These are phyloP conservation scores for Anadara kagoshimensis DNA, from an alignment of 1,140 invertebrate species.

Conservation along the genomic window DNA sequence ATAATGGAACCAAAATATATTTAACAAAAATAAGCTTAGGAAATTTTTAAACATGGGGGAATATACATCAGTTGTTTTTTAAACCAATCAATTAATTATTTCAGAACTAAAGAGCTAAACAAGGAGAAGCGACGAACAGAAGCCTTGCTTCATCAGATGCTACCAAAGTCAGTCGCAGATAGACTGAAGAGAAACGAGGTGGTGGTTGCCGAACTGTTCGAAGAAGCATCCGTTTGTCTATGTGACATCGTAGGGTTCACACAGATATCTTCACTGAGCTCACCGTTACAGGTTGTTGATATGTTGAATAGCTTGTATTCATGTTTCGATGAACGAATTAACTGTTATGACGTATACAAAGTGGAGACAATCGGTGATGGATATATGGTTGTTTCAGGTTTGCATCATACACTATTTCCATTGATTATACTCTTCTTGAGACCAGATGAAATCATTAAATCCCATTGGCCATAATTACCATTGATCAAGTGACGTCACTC, in stretches of 20 bases:
- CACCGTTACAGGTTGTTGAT: conserved; percentile 76
- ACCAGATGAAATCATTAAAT: too few species aligned
- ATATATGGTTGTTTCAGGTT: conserved; percentile 59
- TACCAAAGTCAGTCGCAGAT: conserved; percentile 53
- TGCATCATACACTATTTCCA: background rate
- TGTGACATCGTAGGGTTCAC: conserved; percentile 90
- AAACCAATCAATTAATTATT: too few species aligned
- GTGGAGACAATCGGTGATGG: conserved; percentile 67
- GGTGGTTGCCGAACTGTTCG: conserved; percentile 51
- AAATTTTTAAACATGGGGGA: too few species aligned
- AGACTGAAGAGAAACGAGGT: conserved; percentile 43
- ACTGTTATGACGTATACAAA: conserved; percentile 60
- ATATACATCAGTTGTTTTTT: too few species aligned
- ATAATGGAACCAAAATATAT: too few species aligned
- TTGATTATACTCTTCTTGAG: too few species aligned
- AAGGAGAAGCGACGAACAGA: conserved; percentile 57
- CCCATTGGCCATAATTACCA: too few species aligned
- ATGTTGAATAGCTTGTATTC: conserved; percentile 48
- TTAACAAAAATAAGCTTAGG: too few species aligned
- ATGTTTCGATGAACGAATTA: conserved; percentile 41
- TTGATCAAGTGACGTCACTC: too few species aligned
- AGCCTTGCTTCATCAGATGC: conserved; percentile 58
- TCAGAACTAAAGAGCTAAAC: conserved; percentile 55
- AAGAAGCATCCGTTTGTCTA: conserved; percentile 82
- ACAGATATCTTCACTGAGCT: conserved; percentile 85